phyloP scores from a whole-genome alignment of 2,888 invertebrate species.

The Selenia dentaria region DNA sequence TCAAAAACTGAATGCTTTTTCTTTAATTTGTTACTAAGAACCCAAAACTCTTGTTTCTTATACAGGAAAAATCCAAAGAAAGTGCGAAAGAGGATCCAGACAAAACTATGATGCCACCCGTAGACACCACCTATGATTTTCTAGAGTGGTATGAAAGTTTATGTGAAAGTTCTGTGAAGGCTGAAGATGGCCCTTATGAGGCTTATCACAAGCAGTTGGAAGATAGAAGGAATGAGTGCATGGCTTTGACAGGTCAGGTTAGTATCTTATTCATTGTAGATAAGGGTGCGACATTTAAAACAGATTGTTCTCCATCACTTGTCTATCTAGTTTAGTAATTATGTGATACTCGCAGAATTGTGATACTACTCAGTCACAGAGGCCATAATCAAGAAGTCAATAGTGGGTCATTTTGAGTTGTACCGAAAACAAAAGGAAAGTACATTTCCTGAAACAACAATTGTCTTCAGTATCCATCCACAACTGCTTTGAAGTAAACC shows the following conservation, averaged over 20 bases:
- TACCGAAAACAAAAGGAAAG: too few relatives aligned
- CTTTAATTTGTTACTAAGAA: neutral
- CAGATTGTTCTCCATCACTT: too few relatives aligned
- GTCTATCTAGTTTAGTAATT: too few relatives aligned
- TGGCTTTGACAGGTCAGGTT: conserved; percentile 87
- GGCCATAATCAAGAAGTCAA: too few relatives aligned
- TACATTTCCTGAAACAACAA: too few relatives aligned
- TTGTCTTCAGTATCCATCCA: too few relatives aligned
- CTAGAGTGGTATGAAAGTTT: conserved; percentile 90
- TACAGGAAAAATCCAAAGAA: conserved; percentile 39
- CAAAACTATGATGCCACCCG: conserved; percentile 47
- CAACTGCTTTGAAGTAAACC: too few relatives aligned
- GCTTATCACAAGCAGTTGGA: conserved; percentile 89
- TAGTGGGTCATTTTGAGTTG: too few relatives aligned
- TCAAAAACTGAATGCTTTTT: too few relatives aligned
- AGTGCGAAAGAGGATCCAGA: conserved; percentile 33
- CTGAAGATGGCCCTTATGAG: conserved; percentile 88
- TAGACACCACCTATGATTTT: conserved; percentile 89
- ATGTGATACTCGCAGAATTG: too few relatives aligned
- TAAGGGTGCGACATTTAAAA: too few relatives aligned
- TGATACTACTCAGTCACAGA: too few relatives aligned
- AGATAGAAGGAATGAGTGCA: conserved; percentile 87
- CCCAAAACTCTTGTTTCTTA: neutral
- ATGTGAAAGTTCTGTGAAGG: conserved; percentile 88
- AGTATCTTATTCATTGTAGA: neutral